Evolutionary conservation across 2,113 vertebrate species (phyloP).

Genomic region (Emydura subglobosa): DNA sequence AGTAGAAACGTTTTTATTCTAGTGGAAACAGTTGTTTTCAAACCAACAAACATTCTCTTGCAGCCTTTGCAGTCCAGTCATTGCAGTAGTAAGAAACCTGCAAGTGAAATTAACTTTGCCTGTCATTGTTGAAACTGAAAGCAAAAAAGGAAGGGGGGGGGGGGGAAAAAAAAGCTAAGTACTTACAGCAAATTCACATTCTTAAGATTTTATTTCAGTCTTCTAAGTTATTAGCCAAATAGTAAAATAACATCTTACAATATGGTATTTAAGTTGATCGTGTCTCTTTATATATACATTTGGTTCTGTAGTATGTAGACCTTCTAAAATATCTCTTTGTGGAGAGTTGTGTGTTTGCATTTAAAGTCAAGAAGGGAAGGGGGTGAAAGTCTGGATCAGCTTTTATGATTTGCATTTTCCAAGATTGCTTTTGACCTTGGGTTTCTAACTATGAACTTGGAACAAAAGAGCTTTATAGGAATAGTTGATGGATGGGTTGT

Average conservation of each 20-base stretch:
- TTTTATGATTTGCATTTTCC: constrained; percentile 41
- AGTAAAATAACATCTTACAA: background rate
- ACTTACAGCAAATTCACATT: background rate
- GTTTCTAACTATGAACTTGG: constrained; percentile 41
- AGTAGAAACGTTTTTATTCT: constrained; percentile 25
- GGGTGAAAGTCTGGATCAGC: constrained; percentile 10
- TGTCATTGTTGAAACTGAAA: background rate
- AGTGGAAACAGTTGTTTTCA: constrained; percentile 35
- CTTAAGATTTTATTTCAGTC: background rate
- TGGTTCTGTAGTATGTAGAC: background rate
- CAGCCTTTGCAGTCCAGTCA: constrained; percentile 20
- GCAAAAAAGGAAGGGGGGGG: background rate
- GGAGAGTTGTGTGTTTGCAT: background rate
- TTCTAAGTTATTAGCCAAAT: background rate
- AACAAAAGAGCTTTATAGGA: constrained; percentile 61
- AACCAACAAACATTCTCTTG: constrained; percentile 12
- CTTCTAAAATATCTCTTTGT: background rate
- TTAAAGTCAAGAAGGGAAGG: constrained; percentile 6
- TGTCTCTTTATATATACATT: background rate
- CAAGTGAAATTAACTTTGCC: background rate
- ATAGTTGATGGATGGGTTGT: constrained; percentile 59
- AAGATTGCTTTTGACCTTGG: constrained; percentile 45
- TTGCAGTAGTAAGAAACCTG: background rate
- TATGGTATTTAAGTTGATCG: background rate
- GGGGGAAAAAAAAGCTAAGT: background rate